Evolutionary conservation across 2,113 vertebrate species (phyloP), one percentile per base, ranked within the genome.

Genomic region (Nothobranchius kuhntae): DNA sequence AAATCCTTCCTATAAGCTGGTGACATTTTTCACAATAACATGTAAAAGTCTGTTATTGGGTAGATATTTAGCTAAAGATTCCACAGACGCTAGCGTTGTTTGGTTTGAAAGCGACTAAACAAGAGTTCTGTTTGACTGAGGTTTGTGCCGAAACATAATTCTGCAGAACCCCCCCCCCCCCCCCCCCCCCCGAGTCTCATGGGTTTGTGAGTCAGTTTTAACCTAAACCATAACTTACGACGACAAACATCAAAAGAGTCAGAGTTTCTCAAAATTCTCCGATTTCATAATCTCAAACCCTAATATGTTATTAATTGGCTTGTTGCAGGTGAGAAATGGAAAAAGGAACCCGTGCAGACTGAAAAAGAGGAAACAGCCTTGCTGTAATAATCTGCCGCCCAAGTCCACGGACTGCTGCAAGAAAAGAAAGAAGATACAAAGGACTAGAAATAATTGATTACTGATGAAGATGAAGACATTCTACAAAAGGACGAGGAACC

Each of bases 281-380:
- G n/a, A 35, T 57, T 36, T 38, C 30, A 30, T 30, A 30, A 30
- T 30, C 30, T 53, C 15, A 56, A 1, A 40, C 7, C 13, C 50
- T 75, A 58, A 85, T 75, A 7, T 61, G 0, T 72, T 17, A 21
- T 71, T 62, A 12, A 72, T 21, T 82, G n/a, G 24, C 48, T 51
- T 10, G 48, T 86, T 79, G 42, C 87, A 92, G 91, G 79, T 90
- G 57, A 77, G 1, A 61, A 75, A 7, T 9, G 24, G 64, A 35
- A 45, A 10, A 62, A 58, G 53, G 30, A 52, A 60, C 0, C 38
- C 6, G 7, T 70, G 73, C 53, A 62, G 30, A 54, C 42, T 53
- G 56, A 68, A 53, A 76, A 80, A 72, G 3, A 47, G 0, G 46
- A 12, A 2, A 15, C 65, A 66, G 14, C 15, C 5, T 13, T 73